These are phyloP conservation scores for Hipparchia semele DNA, from an alignment of 2,888 invertebrate species.

Conservation along the genomic window DNA sequence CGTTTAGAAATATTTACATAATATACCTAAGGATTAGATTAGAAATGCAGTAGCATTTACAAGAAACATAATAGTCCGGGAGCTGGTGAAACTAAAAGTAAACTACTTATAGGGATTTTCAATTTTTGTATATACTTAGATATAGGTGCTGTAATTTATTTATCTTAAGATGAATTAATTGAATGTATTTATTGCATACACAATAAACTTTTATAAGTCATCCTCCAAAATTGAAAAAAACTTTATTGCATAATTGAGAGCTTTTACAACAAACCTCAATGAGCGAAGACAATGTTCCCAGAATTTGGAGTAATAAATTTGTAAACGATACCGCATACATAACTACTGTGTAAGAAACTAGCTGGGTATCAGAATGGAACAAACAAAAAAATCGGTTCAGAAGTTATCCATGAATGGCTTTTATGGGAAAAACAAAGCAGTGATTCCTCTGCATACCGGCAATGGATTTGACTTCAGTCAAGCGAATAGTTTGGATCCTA, in stretches of 20 bases:
- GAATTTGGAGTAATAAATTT: slow-evolving; percentile 75
- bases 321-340: slow-evolving; percentile 78
- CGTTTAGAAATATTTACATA: no score
- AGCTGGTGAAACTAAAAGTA: no score
- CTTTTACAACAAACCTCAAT: slow-evolving; percentile 67
- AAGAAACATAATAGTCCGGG: no score
- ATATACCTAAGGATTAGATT: no score
- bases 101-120: no score
- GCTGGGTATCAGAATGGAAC: slow-evolving; percentile 33
- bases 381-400: not conserved
- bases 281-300: slow-evolving; percentile 66
- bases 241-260: slow-evolving; percentile 67
- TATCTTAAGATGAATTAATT: slow-evolving; percentile 14
- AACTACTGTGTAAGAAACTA: slow-evolving; percentile 73
- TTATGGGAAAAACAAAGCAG: not conserved
- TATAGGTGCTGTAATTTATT: not conserved
- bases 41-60: no score
- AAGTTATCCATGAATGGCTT: slow-evolving; percentile 46
- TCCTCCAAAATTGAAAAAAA: slow-evolving; percentile 42
- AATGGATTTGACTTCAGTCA: slow-evolving; percentile 27
- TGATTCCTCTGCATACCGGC: not conserved
- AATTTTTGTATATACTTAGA: not conserved
- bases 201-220: slow-evolving; percentile 22
- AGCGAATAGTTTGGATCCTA: not conserved
- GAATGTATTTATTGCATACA: slow-evolving; percentile 16